Base-by-base conservation (phyloP, 2,797 vertebrate genomes). In the Halcyon smyrnensis region DNA sequence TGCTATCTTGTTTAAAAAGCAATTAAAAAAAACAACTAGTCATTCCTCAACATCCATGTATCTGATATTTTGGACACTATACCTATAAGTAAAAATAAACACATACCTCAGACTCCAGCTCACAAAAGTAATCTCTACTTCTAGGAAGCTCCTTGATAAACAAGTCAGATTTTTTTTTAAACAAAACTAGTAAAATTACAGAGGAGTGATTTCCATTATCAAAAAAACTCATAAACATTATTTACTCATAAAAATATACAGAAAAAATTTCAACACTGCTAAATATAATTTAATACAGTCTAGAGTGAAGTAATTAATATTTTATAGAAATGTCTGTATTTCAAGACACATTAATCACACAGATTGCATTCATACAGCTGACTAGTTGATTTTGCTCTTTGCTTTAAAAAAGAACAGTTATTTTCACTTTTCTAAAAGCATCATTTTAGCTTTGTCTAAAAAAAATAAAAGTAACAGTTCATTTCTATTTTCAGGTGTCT, bases 41-140 rank as follows among this genome's bases (percentile, higher is more conserved):
- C 82, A 46, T 34, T 84, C 82, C 74, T 95, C 90, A 95, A 79
- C 68, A 89, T 83, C 92, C 83, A 76, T 59, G 5, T 80, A 74
- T 92, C 71, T 96, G 92, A 97, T 97, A 94, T 97, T 91, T 97
- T 95, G 70, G 86, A 84, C 91, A 78, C 75, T 95, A 80, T 60
- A 96, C 63, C 75, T 96, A 24, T 95, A 97, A 97, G 86, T 48
- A 95, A 96, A 97, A 92, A 85, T 73, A 79, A 97, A 78, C 48
- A 86, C 71, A 93, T 97, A 97, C 96, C 83, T 95, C 84, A 87
- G 97, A 98, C 97, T 97, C 96, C 93, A 90, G 82, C 90, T 97
- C 32, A 60, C 70, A 95, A 90, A 94, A 97, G 63, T 94, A 21
- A 93, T 70, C 65, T 78, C 56, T 94, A 87, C 48, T 95, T 75